Evolutionary conservation across 2,113 vertebrate genomes (phyloP).

Genomic region (Azemiops feae): DNA sequence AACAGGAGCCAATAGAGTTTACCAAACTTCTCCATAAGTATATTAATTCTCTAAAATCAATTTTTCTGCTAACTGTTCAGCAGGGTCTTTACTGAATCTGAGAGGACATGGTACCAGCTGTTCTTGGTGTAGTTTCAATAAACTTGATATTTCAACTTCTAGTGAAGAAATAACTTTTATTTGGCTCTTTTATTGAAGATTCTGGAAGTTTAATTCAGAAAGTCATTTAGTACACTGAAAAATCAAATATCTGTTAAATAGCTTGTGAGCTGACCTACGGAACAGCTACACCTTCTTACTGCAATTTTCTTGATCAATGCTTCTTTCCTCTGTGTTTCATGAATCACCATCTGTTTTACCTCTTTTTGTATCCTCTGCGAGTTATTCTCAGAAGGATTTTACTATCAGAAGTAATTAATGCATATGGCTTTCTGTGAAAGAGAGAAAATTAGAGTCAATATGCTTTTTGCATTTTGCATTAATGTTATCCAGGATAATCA

Average conservation of each 20-base stretch:
- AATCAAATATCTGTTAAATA: not conserved
- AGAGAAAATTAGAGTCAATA: slow-evolving; percentile 28
- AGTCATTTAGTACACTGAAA: not conserved
- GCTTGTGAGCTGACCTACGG: not conserved
- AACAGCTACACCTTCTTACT: not conserved
- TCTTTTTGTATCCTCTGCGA: slow-evolving; percentile 7
- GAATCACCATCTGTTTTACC: not conserved
- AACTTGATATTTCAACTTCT: not conserved
- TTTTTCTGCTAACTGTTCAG: not conserved
- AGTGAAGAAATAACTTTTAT: not conserved
- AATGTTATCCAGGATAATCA: not conserved
- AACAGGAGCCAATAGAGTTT: not conserved
- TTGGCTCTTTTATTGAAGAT: not conserved
- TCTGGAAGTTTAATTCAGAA: not conserved
- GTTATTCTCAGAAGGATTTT: slow-evolving; percentile 5
- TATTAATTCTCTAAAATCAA: not conserved
- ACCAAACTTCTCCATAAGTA: not conserved
- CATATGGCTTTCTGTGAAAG: slow-evolving; percentile 25
- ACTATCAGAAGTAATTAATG: slow-evolving; percentile 32
- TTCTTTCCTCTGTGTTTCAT: slow-evolving; percentile 9
- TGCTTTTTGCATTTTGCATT: slow-evolving; percentile 18
- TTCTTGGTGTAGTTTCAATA: not conserved
- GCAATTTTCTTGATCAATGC: accelerated
- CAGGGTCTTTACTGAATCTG: not conserved
- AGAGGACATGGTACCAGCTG: not conserved